These are phyloP conservation scores for Candidula unifasciata DNA, from an alignment of 2,888 invertebrate species.

Conservation along the genomic window DNA sequence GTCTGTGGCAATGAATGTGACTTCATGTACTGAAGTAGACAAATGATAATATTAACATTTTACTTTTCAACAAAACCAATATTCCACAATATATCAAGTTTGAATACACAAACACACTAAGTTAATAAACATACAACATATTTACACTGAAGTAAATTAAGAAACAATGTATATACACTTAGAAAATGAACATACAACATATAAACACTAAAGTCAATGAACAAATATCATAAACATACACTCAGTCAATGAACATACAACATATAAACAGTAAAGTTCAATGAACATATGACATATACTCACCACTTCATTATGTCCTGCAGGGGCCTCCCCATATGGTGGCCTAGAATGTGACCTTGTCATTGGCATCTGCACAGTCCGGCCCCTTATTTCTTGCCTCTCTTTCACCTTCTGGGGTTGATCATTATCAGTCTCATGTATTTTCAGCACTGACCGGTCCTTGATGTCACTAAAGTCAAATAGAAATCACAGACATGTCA, in stretches of 20 bases:
- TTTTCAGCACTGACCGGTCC: slow-evolving; percentile 92
- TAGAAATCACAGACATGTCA: too few relatives aligned
- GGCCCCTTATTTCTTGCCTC: slow-evolving; percentile 66
- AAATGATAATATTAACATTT: too few relatives aligned
- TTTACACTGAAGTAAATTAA: too few relatives aligned
- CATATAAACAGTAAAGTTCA: too few relatives aligned
- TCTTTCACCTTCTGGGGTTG: slow-evolving; percentile 68
- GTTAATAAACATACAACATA: too few relatives aligned
- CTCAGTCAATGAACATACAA: too few relatives aligned
- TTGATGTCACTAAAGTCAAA: slow-evolving; percentile 86
- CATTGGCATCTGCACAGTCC: slow-evolving; percentile 59
- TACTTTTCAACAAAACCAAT: too few relatives aligned
- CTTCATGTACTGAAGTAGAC: slow-evolving; percentile 48
- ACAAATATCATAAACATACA: too few relatives aligned
- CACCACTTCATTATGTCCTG: slow-evolving; percentile 28
- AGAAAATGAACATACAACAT: too few relatives aligned
- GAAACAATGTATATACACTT: too few relatives aligned
- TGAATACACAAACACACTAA: background rate
- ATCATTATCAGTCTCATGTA: slow-evolving; percentile 84
- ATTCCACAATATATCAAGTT: too few relatives aligned
- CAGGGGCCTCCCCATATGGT: slow-evolving; percentile 35
- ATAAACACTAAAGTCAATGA: too few relatives aligned
- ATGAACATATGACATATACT: background rate
- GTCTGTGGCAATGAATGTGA: slow-evolving; percentile 52
- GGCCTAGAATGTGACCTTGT: slow-evolving; percentile 43